phyloP scores from a whole-genome alignment of 2,888 invertebrate genomes.

The Tiliacea aurago region DNA sequence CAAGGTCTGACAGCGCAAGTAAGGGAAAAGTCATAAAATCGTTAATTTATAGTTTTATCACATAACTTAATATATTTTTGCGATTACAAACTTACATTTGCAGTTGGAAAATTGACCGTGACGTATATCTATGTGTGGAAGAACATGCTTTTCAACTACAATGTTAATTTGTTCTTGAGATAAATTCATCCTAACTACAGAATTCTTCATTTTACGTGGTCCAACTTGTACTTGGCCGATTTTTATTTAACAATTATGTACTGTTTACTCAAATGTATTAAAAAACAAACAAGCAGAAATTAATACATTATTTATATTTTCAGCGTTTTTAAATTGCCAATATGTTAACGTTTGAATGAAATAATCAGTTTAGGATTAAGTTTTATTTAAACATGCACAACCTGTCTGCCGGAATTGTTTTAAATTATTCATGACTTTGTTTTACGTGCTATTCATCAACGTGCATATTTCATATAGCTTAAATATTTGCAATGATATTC shows the following conservation, averaged over 20 bases:
- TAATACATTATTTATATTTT: constrained; percentile 13
- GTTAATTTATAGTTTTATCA: no score
- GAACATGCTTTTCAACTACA: no score
- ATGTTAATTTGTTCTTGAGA: no score
- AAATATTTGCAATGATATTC: constrained; percentile 30
- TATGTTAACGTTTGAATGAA: constrained; percentile 27
- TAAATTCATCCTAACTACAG: no score
- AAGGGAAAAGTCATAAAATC: no score
- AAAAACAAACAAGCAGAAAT: constrained; percentile 20
- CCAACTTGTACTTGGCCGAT: no score
- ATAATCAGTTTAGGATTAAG: constrained; percentile 44
- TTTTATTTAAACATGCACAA: constrained; percentile 52
- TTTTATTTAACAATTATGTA: background rate
- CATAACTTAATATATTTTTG: no score
- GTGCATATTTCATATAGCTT: constrained; percentile 44
- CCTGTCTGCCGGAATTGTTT: constrained; percentile 49
- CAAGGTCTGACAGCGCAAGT: no score
- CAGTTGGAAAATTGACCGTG: no score
- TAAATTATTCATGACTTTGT: constrained; percentile 53
- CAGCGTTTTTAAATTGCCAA: constrained; percentile 16
- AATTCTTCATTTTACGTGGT: no score
- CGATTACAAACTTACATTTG: no score
- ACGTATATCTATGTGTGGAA: no score
- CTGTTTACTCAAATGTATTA: constrained; percentile 3
- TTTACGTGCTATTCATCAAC: constrained; percentile 53